Base-by-base conservation (phyloP, 2,113 vertebrate species). In the Equus przewalskii region DNA sequence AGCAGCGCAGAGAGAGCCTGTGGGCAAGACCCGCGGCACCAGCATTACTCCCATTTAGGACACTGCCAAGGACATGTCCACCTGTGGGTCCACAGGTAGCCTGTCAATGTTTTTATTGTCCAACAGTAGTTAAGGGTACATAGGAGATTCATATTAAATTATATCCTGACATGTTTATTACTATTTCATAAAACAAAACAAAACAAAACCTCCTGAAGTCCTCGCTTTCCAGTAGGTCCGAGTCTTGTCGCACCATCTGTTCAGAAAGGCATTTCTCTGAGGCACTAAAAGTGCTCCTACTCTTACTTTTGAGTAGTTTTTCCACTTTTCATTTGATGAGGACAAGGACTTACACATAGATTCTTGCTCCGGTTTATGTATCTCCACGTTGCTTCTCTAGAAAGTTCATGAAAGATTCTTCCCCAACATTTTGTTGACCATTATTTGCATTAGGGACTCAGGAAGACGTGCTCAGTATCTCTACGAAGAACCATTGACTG, bases 21-120 rank as follows among this genome's bases (percentile, higher is more conserved):
- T 19, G 33, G 30, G 1, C 0, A 0, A 36, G 58, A 41, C 26
- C 56, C 12, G 1, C 13, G 11, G 58, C 18, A 1, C 46, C 36
- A 6, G 62, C 30, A 5, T 44, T 15, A 33, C 30, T 44, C 33
- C 91, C 44, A 62, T 1, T 15, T 24, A 89, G 44, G 76, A 44
- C 13, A 11, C 54, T 9, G 36, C 18, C 19, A 21, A 28, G 7
- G 26, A 21, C n/a, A 83, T 75, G 69, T 15, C 3, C 4, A 2
- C 6, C 1, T 18, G 1, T 1, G 7, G 30, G 28, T n/a, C 67
- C 51, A 9, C 16, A 7, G 67, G 9, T 28, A 72, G 51, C 46
- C 16, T 56, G 72, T 5, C 44, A 44, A 75, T 12, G 14, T 11
- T 76, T 49, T 94, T 28, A 49, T 85, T 8, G 3, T 65, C 36